Percentiles rank a stretch among this genome's conserved stretches.
Conservation (phyloP, 2,888 invertebrate species). For the Oscheius sp. region DNA sequence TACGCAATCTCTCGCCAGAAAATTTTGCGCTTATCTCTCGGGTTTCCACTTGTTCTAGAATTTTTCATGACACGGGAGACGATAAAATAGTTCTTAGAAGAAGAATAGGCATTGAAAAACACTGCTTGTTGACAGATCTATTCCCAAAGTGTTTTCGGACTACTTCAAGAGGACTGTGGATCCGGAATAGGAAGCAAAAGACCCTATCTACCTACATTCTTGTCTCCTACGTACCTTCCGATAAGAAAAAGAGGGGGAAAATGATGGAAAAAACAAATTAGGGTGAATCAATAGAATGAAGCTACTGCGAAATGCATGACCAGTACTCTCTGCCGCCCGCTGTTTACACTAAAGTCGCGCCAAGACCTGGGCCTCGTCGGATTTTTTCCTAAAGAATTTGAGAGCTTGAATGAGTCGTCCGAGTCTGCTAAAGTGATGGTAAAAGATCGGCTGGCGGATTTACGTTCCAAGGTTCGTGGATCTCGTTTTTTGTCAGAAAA, state of each 20-base stretch:
- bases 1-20: too few species aligned
- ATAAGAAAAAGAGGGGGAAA: neutral
- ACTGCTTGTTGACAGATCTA: too few species aligned
- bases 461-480: slow-evolving; percentile 8
- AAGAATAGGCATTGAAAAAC: too few species aligned
- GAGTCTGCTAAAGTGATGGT: neutral
- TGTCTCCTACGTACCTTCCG: neutral
- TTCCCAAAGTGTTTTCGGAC: too few species aligned
- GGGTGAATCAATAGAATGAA: slow-evolving; percentile 8
- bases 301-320: slow-evolving; percentile 12
- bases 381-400: neutral
- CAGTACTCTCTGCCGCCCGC: neutral
- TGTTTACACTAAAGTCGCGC: slow-evolving; percentile 2
- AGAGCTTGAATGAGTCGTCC: too few species aligned
- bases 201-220: too few species aligned
- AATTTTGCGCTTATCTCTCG: too few species aligned
- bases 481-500: neutral
- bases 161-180: too few species aligned
- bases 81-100: too few species aligned
- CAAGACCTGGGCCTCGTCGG: neutral
- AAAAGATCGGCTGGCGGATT: slow-evolving; percentile 22
- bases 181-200: too few species aligned
- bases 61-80: too few species aligned
- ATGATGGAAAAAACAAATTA: neutral
- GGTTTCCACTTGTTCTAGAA: too few species aligned